Evolutionary conservation across 1,140 invertebrate genomes (phyloP), one percentile per base, ranked within the genome.

Genomic region (Drosophila seguyi): DNA sequence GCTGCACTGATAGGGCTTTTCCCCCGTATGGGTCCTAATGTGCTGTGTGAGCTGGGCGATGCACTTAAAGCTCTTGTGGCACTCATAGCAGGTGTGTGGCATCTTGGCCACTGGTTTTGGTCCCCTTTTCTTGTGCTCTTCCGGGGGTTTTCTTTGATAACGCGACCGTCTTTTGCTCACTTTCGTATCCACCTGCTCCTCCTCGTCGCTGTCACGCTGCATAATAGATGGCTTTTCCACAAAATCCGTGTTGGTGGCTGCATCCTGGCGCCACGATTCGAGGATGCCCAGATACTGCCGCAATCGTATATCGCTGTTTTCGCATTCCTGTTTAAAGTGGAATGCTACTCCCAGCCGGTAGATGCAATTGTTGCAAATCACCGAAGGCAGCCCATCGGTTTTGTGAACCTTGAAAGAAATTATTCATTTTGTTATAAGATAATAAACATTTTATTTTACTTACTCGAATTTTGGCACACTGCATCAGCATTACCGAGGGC

Each of bases 321-420:
- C 95, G 82, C 94, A 95, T 65, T 95, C 94, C 69, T 95, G 94
- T 87, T 95, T 95, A 63, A 95, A 95, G 79, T 95, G 95, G 84
- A 95, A 95, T 11, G 95, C 95, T 14, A 95, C 93, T 27, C 95
- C 95, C 36, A 95, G 79, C 48, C 95, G 94, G 45, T 95, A 95
- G 7, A 95, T 93, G 75, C 95, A 95, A 73, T 95, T 95, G 61
- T 95, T 95, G 60, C 95, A 95, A 53, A 95, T 95, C 62, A 94
- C 94, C 31, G 94, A 93, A 1, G 95, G 95, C 34, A 95, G 74
- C n/a, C 95, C 95, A 92, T 95, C 95, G 52, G 93, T 94, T 91
- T 93, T 94, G 59, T 93, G 91, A 53, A 95, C 94, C 95, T 95
- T 67, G 4, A 93, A 93, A 59, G 59, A 42, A 10, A 25, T 34